These are phyloP conservation scores for Biston stratarius DNA, from an alignment of 2,888 invertebrate genomes.

Conservation along the genomic window DNA sequence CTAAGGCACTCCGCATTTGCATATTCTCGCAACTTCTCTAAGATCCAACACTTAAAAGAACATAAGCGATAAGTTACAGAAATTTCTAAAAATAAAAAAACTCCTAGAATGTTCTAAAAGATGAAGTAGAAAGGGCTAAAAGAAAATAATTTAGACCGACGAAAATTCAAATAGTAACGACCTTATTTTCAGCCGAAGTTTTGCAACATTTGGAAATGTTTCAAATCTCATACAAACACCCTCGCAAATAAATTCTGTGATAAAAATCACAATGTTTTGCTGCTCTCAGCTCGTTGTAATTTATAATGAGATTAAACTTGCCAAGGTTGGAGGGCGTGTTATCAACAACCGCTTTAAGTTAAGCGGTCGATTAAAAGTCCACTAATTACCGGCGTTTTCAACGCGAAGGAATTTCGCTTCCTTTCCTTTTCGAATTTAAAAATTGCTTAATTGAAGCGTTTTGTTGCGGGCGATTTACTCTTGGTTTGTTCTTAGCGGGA, in stretches of 20 bases:
- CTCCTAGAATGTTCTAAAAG: too few species aligned
- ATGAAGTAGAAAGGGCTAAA: too few species aligned
- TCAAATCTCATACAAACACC: slow-evolving; percentile 6
- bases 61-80: too few species aligned
- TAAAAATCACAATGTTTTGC: slow-evolving; percentile 20
- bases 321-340: slow-evolving; percentile 34
- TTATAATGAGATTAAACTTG: slow-evolving; percentile 33
- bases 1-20: too few species aligned
- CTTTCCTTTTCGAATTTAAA: slow-evolving; percentile 36
- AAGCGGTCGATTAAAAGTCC: slow-evolving; percentile 43
- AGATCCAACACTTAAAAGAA: too few species aligned
- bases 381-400: slow-evolving; percentile 48
- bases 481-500: slow-evolving; percentile 1
- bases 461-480: slow-evolving; percentile 36
- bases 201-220: slow-evolving; percentile 8
- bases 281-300: slow-evolving; percentile 8
- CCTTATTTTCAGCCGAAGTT: neutral
- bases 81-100: too few species aligned
- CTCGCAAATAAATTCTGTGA: slow-evolving; percentile 4
- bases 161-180: too few species aligned
- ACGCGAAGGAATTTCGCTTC: slow-evolving; percentile 30
- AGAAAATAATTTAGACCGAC: too few species aligned
- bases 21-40: too few species aligned
- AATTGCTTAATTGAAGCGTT: slow-evolving; percentile 46
- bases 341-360: slow-evolving; percentile 38